Percentiles rank a stretch among this genome's conserved stretches.
Conservation (phyloP, 2,113 vertebrate species). For the Malurus elegans region DNA sequence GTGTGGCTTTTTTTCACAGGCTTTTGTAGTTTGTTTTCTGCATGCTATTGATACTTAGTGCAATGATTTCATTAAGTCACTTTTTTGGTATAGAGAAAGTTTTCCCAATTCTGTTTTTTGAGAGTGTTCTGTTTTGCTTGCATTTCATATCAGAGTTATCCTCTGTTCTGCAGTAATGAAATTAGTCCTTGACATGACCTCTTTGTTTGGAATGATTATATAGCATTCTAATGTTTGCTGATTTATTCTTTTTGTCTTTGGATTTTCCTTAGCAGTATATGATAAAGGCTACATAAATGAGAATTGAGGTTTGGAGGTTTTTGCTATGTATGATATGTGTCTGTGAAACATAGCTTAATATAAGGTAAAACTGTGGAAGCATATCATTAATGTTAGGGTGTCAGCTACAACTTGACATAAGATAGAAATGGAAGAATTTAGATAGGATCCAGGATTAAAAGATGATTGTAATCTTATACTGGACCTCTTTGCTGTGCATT, state of each 20-base stretch:
- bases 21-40: neutral
- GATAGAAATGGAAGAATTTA: neutral
- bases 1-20: neutral
- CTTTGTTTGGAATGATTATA: neutral
- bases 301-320: neutral
- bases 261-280: neutral
- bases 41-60: rapidly evolving
- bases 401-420: neutral
- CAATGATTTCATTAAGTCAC: neutral
- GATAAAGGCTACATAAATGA: neutral
- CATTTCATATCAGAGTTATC: neutral
- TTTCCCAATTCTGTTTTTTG: neutral
- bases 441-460: neutral
- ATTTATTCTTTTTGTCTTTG: neutral
- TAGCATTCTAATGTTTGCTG: neutral
- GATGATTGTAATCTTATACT: neutral
- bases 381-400: neutral
- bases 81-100: neutral
- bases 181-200: neutral
- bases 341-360: neutral
- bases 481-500: neutral
- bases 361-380: neutral
- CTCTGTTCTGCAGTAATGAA: neutral
- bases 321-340: neutral
- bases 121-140: neutral